Conservation (phyloP, 2,888 invertebrate genomes). For the Lacanobia oleracea region DNA sequence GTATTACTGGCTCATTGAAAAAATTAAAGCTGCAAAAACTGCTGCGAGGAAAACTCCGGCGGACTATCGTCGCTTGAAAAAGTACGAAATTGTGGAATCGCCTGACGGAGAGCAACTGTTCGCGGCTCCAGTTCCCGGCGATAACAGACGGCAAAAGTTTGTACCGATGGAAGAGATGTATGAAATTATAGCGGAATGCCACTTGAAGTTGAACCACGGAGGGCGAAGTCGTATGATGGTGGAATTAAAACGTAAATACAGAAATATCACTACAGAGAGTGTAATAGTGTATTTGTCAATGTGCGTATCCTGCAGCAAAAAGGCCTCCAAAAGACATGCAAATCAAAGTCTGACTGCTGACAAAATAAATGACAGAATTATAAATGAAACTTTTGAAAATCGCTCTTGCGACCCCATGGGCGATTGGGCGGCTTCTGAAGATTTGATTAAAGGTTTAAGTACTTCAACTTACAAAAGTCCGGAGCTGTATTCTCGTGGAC, state of each 20-base stretch:
- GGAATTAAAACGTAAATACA: constrained; percentile 75
- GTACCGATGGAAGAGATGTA: constrained; percentile 77
- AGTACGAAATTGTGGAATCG: constrained; percentile 72
- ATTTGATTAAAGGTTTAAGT: constrained; percentile 26
- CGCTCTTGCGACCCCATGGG: constrained; percentile 35
- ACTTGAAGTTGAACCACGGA: constrained; percentile 75
- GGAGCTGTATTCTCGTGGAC: constrained; percentile 76
- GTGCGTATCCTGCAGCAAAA: constrained; percentile 74
- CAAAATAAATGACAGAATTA: constrained; percentile 30
- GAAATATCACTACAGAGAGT: constrained; percentile 76
- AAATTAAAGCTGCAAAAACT: constrained; percentile 72
- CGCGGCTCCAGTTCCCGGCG: constrained; percentile 58
- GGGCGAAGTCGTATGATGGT: constrained; percentile 76
- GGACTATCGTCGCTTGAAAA: constrained; percentile 76
- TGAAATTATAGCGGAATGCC: constrained; percentile 76
- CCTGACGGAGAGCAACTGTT: constrained; percentile 73
- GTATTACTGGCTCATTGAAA: constrained; percentile 70
- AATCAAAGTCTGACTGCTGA: constrained; percentile 31
- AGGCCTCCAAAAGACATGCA: constrained; percentile 53
- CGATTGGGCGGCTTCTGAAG: constrained; percentile 37
- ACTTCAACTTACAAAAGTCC: constrained; percentile 62
- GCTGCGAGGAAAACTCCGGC: constrained; percentile 67
- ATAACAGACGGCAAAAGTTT: constrained; percentile 60
- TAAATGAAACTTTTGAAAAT: constrained; percentile 28
- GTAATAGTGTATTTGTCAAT: constrained; percentile 75